Percentiles rank a stretch among this genome's conserved stretches.
These are phyloP conservation scores for Ennomos erosarius DNA, from an alignment of 2,888 invertebrate genomes.

Conservation along the genomic window DNA sequence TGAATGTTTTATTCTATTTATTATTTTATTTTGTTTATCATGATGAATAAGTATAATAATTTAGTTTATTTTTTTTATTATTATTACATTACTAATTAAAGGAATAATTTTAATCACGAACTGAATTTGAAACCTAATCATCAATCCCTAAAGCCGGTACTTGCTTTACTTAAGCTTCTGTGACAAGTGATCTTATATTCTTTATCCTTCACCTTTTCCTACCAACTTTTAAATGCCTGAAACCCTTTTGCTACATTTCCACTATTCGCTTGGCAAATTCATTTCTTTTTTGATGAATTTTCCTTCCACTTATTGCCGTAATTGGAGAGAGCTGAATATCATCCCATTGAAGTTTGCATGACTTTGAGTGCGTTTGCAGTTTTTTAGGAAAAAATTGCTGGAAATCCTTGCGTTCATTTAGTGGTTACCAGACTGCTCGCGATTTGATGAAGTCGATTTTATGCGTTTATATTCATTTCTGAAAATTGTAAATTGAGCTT, in stretches of 20 bases:
- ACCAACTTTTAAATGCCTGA: neutral
- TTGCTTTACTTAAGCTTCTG: too few relatives aligned
- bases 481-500: too few relatives aligned
- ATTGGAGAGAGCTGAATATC: constrained; percentile 63
- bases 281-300: constrained; percentile 50
- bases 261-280: neutral
- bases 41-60: too few relatives aligned
- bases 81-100: too few relatives aligned
- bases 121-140: too few relatives aligned
- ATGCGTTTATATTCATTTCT: too few relatives aligned
- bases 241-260: neutral
- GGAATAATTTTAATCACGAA: too few relatives aligned
- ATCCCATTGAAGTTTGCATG: constrained; percentile 53
- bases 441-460: neutral
- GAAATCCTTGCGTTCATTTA: constrained; percentile 13
- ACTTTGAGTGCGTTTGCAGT: constrained; percentile 45
- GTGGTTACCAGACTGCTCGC: constrained; percentile 3
- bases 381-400: constrained; percentile 10
- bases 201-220: neutral
- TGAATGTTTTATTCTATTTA: too few relatives aligned
- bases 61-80: too few relatives aligned
- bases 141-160: too few relatives aligned
- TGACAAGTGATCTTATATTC: neutral
- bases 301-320: constrained; percentile 54
- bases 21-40: too few relatives aligned